phyloP scores from a whole-genome alignment of 2,888 invertebrate genomes.

The Dendrolimus houi region DNA sequence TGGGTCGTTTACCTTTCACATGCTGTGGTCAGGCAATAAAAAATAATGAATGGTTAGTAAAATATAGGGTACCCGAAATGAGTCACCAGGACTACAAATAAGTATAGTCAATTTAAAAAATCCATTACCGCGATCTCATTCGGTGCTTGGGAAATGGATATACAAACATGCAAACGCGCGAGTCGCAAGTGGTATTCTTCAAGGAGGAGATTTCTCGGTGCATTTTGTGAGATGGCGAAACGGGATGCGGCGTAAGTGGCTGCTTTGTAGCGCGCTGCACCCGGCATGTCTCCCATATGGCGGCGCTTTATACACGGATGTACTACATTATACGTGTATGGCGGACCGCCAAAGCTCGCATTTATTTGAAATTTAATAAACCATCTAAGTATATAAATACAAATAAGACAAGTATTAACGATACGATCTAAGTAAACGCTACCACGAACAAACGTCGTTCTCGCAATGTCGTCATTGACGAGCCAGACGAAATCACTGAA shows the following conservation, averaged over 20 bases:
- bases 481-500: too few relatives aligned
- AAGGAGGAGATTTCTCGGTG: slow-evolving; percentile 38
- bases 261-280: slow-evolving; percentile 37
- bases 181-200: slow-evolving; percentile 27
- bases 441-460: too few relatives aligned
- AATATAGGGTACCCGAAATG: too few relatives aligned
- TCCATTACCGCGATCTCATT: slow-evolving; percentile 41
- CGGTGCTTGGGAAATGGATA: slow-evolving; percentile 48
- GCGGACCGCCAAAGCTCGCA: slow-evolving; percentile 2
- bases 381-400: too few relatives aligned
- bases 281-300: slow-evolving; percentile 40
- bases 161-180: slow-evolving; percentile 45
- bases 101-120: slow-evolving; percentile 25
- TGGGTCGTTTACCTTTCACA: too few relatives aligned
- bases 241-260: slow-evolving; percentile 46
- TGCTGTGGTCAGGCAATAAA: too few relatives aligned
- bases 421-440: too few relatives aligned
- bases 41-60: too few relatives aligned
- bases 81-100: background rate
- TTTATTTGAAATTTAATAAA: background rate
- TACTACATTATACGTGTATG: slow-evolving; percentile 5
- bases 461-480: too few relatives aligned
- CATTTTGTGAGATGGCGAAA: slow-evolving; percentile 47
- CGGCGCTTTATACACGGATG: slow-evolving; percentile 26
- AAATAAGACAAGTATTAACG: too few relatives aligned